Base-by-base conservation (phyloP, 2,113 vertebrate species). In the Ailuropoda melanoleuca region DNA sequence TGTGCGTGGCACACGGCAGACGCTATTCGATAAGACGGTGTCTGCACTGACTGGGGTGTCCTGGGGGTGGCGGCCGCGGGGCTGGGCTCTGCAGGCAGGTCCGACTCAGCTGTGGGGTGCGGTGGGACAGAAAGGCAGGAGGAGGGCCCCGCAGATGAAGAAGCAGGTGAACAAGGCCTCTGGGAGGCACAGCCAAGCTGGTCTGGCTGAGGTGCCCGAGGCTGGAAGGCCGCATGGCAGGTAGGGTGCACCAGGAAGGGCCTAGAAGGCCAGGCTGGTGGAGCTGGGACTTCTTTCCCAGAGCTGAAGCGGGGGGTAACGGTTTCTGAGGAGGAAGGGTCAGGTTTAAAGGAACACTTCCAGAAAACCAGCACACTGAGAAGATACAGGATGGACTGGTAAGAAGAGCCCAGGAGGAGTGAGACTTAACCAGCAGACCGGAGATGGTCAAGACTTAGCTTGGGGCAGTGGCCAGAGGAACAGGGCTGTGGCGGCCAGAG, bases 1-100 rank as follows among this genome's bases (percentile, higher is more conserved):
- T 2, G 6, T 48, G 46, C 8, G 4, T 5, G 21, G 60, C 8
- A 6, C 1, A 0, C 0, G 13, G 68, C 56, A 5, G 0, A 4
- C 1, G 15, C 58, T 6, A 9, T 19, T 29, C 3, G 4, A 5
- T 4, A 6, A 21, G 78, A 19, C 0, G 19, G 37, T 0, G n/a
- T 23, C 91, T 77, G 48, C 4, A 5, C 24, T 15, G 13, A 7
- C 1, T 1, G 37, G 2, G 18, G 17, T 68, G 8, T 29, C 55
- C 77, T 39, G 17, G 17, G 72, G 81, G 46, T 6, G 62, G 48
- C 3, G 23, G 37, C 8, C 1, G 2, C 68, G 0, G 48, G 80
- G 78, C 78, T 9, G 58, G 14, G 75, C 46, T 68, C 37, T 24
- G 83, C 15, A 43, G 88, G 80, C 81, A 55, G 89, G 68, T 19